These are phyloP conservation scores for Helostoma temminkii DNA, from an alignment of 2,797 vertebrate species.

Conservation along the genomic window DNA sequence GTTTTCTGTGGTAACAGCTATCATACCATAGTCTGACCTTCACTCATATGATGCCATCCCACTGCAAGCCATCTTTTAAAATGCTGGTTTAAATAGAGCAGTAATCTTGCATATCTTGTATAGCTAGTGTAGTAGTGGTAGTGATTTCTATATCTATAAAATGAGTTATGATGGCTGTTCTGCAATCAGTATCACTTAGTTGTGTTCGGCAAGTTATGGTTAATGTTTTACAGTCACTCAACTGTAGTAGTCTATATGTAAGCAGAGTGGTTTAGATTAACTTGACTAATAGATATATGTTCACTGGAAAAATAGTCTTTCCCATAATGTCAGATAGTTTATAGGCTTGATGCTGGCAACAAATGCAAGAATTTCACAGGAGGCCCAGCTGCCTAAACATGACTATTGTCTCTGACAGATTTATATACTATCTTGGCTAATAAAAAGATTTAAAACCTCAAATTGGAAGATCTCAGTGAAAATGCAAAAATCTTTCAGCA, in stretches of 20 bases:
- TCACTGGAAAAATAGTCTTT: conserved; percentile 33
- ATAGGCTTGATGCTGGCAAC: conserved; percentile 57
- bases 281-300: conserved; percentile 50
- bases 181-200: conserved; percentile 36
- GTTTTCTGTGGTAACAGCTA: no score
- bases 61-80: conserved; percentile 50
- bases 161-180: conserved; percentile 40
- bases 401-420: conserved; percentile 44
- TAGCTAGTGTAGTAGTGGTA: conserved; percentile 35
- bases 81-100: no score
- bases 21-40: conserved; percentile 47
- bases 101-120: conserved; percentile 55
- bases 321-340: conserved; percentile 41
- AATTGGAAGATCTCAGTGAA: conserved; percentile 17
- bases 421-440: conserved; percentile 42
- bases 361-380: conserved; percentile 44
- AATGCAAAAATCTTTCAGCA: conserved; percentile 18
- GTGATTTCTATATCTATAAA: conserved; percentile 54
- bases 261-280: conserved; percentile 44
- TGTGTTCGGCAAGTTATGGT: conserved; percentile 54
- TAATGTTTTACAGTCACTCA: conserved; percentile 53
- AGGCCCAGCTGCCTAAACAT: conserved; percentile 26
- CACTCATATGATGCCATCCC: conserved; percentile 39
- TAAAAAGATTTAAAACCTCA: conserved; percentile 37
- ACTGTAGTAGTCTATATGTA: conserved; percentile 28